Evolutionary conservation across 1,140 invertebrate genomes (phyloP).

Genomic region (Brachionus plicatilis): DNA sequence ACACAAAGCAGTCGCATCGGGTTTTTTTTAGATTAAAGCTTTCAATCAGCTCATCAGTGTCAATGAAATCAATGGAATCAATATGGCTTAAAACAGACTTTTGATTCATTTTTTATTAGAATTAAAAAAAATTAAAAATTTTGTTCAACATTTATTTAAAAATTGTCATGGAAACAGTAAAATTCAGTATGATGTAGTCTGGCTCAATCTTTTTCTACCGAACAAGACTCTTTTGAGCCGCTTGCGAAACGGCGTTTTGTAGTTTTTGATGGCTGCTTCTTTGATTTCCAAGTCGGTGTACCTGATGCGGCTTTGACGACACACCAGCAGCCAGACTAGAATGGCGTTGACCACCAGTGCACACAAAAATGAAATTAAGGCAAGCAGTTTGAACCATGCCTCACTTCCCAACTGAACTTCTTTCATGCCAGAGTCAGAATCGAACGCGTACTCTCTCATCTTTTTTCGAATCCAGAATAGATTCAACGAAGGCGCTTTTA

Average conservation of each 20-base stretch:
- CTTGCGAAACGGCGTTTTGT: neutral
- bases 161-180: neutral
- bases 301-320: neutral
- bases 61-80: neutral
- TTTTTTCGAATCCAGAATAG: neutral
- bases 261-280: neutral
- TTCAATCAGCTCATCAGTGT: neutral
- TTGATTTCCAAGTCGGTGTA: neutral
- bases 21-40: neutral
- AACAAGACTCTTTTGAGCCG: neutral
- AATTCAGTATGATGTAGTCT: neutral
- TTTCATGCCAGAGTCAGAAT: neutral
- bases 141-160: neutral
- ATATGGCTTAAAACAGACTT: neutral
- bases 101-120: neutral
- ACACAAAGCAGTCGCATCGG: neutral
- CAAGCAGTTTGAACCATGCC: constrained; percentile 10
- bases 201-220: neutral
- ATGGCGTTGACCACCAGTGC: neutral
- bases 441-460: neutral
- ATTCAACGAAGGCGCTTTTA: neutral
- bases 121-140: neutral
- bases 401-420: constrained; percentile 6
- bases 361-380: constrained; percentile 6
- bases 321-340: neutral